These are phyloP conservation scores for Eulithis testata DNA, from an alignment of 2,888 invertebrate genomes.

Conservation along the genomic window DNA sequence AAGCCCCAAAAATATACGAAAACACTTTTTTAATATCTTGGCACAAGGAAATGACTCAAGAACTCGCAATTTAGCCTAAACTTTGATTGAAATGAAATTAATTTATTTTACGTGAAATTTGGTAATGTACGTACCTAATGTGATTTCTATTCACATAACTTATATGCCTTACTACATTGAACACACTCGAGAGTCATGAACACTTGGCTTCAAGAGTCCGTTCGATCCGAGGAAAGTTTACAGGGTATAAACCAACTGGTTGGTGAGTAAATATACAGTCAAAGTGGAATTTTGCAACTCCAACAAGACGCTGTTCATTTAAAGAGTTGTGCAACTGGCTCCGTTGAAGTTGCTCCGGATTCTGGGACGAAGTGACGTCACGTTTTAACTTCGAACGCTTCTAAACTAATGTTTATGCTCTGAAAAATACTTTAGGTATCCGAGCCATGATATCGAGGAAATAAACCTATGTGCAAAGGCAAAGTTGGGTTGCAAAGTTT, in stretches of 20 bases:
- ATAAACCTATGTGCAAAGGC: constrained; percentile 4
- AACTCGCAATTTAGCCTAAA: neutral
- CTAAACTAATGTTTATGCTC: constrained; percentile 50
- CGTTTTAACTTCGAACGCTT: constrained; percentile 55
- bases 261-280: constrained; percentile 57
- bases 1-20: neutral
- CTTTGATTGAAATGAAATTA: neutral
- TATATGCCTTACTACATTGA: constrained; percentile 4
- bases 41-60: neutral
- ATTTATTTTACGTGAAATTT: no score
- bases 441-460: constrained; percentile 12
- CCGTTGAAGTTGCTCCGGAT: constrained; percentile 54
- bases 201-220: constrained; percentile 18
- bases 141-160: neutral
- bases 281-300: constrained; percentile 54
- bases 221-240: constrained; percentile 29
- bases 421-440: constrained; percentile 39
- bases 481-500: neutral
- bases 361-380: constrained; percentile 48
- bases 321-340: constrained; percentile 61
- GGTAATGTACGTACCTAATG: no score
- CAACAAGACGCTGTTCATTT: constrained; percentile 64
- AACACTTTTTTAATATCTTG: neutral
- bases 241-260: constrained; percentile 47
- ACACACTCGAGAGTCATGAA: constrained; percentile 7